Evolutionary conservation across 2,113 vertebrate species (phyloP).

Genomic region (Athene cunicularia): DNA sequence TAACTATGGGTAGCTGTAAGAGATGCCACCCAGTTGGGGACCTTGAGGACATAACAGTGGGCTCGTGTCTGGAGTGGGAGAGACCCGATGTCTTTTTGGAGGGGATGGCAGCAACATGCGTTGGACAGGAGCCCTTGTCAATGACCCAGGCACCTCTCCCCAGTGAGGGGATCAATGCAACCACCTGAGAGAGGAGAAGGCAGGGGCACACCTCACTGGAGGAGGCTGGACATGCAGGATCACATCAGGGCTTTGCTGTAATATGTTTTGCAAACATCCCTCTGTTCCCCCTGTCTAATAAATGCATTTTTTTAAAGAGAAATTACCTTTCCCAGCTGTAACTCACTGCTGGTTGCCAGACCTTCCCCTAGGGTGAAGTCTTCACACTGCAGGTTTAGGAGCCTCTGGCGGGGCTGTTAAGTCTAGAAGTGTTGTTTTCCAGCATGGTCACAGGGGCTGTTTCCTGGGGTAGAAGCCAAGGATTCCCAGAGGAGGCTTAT

Average conservation of each 20-base stretch:
- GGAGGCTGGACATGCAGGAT: not conserved
- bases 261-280: not conserved
- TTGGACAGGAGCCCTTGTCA: not conserved
- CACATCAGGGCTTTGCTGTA: not conserved
- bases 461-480: not conserved
- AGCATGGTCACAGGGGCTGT: not conserved
- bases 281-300: not conserved
- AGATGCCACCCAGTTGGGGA: not conserved
- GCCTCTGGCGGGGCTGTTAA: not conserved
- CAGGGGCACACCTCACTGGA: not conserved
- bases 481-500: not conserved
- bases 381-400: not conserved
- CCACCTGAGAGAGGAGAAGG: not conserved
- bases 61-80: rapidly evolving
- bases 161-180: not conserved
- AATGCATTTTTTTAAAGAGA: not conserved
- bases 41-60: rapidly evolving
- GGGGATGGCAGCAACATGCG: rapidly evolving
- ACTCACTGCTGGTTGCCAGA: not conserved
- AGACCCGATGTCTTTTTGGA: not conserved
- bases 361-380: not conserved
- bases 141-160: not conserved
- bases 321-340: not conserved
- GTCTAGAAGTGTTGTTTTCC: not conserved
- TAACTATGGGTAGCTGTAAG: not conserved